Evolutionary conservation across 1,140 invertebrate species (phyloP), one percentile per base, ranked within the genome.

Genomic region (Microplitis demolitor): DNA sequence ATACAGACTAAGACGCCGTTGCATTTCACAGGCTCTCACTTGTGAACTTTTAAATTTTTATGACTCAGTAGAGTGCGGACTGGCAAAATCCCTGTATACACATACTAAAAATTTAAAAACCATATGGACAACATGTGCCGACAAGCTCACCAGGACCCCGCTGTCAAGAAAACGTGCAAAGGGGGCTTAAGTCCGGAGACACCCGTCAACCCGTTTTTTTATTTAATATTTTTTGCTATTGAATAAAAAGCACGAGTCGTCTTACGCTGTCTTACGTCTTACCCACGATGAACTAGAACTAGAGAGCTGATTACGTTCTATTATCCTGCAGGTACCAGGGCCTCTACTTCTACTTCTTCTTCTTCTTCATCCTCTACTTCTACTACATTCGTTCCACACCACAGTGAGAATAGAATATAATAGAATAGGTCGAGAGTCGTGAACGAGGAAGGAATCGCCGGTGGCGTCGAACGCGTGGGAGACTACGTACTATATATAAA

Each of bases 391-490:
- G 24, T 24, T 24, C 24, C 24, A 24, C 24, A 24, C 24, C 24
- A 24, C 24, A 24, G 24, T 24, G 24, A 24, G 16, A 54, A 54
- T 54, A 14, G 53, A 14, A n/a, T 13, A 24, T 11, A 14, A 33
- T 24, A 61, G 35, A 62, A 45, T 35, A 64, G 62, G 62, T 64
- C 66, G 66, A 54, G 50, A 16, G 50, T 50, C 39, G 64, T 66
- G 66, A 58, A 71, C 33, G 51, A 66, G 51, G 51, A 71, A 56
- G 66, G 33, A 61, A 50, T 67, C 39, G 63, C 63, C 56, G 54
- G 53, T 66, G 71, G 71, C 71, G 45, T 67, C 54, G 63, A 67
- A 67, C 64, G 71, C 71, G 71, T 72, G 71, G 71, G 71, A 72
- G 64, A 61, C 53, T 71, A 5, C 13, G 24, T 16, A 34, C 45